Evolutionary conservation across 2,888 invertebrate genomes (phyloP), one percentile per base, ranked within the genome.

Genomic region (Schizaphis graminum): DNA sequence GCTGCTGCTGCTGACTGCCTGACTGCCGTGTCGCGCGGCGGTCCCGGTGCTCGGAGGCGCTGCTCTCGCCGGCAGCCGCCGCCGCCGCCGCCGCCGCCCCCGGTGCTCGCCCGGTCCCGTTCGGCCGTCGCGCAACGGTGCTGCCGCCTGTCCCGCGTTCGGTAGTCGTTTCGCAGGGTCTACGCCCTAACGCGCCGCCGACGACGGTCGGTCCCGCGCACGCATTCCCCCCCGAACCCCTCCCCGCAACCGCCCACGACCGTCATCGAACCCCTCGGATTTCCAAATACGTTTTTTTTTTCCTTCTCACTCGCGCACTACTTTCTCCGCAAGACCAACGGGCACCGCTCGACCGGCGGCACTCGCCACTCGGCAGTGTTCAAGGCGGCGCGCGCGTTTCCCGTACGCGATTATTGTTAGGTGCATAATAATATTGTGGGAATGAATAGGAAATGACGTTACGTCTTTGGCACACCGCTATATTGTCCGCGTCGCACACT

Each of bases 141-240:
- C 53, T 89, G 89, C 89, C 67, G 67, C 47, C 90, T 67, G 67
- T 67, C 67, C 67, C 47, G 90, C 21, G 57, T 67, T 49, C 10
- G 21, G 41, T 67, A 26, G 56, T 44, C 21, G 3, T 44, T 67
- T 90, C 49, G 49, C 90, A 67, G 90, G 90, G 90, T 90, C 90
- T 90, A 90, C 90, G 90, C 90, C 90, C 90, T 57, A 26, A 35
- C 41, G 28, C 89, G 89, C 41, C 21, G 89, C 61, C 90, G n/a
- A 47, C 47, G 16, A 28, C 47, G 77, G 77, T 21, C 77, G 77
- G 77, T 77, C 47, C 28, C 61, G 90, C 90, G 90, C 90, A 67
- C 47, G 67, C 90, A 35, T 44, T 49, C 47, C 24, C 24, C 1
- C 8, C 24, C 21, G 16, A 3, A 21, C 84, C 41, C n/a, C 49